Evolutionary conservation across 2,113 vertebrate species (phyloP).

Genomic region (Notothenia rossii): DNA sequence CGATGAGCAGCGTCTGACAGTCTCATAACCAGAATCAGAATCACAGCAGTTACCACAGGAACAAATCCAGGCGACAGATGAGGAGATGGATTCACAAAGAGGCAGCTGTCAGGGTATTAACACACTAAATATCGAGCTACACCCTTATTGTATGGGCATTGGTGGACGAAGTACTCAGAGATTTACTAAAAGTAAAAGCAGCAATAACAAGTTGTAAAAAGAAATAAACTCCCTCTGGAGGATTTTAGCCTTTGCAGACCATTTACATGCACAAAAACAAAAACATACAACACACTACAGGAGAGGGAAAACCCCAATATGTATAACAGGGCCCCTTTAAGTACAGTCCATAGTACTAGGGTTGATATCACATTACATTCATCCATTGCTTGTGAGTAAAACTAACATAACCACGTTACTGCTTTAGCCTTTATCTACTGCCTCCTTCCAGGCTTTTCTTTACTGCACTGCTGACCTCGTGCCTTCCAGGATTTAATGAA

Average conservation of each 20-base stretch:
- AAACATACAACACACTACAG: no score
- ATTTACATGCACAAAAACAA: no score
- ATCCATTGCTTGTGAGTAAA: neutral
- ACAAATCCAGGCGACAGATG: conserved; percentile 36
- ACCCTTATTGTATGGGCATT: neutral
- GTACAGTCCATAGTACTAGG: no score
- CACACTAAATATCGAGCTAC: neutral
- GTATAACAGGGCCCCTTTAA: no score
- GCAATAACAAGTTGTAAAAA: no score
- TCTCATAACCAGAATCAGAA: conserved; percentile 50
- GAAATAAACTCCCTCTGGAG: no score
- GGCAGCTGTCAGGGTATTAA: conserved; percentile 55
- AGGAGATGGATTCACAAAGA: conserved; percentile 47
- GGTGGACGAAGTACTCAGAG: no score
- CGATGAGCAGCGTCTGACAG: conserved; percentile 49
- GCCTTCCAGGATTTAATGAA: conserved; percentile 33
- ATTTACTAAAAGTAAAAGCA: no score
- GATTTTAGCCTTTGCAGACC: no score
- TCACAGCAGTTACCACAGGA: conserved; percentile 43
- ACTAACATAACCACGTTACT: neutral
- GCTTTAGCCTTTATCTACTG: neutral
- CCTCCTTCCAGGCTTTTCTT: conserved; percentile 7
- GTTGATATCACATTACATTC: no score
- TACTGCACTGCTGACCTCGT: conserved; percentile 32
- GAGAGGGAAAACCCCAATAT: no score